Evolutionary conservation across 2,888 invertebrate genomes (phyloP).

Genomic region (Erynnis tages): DNA sequence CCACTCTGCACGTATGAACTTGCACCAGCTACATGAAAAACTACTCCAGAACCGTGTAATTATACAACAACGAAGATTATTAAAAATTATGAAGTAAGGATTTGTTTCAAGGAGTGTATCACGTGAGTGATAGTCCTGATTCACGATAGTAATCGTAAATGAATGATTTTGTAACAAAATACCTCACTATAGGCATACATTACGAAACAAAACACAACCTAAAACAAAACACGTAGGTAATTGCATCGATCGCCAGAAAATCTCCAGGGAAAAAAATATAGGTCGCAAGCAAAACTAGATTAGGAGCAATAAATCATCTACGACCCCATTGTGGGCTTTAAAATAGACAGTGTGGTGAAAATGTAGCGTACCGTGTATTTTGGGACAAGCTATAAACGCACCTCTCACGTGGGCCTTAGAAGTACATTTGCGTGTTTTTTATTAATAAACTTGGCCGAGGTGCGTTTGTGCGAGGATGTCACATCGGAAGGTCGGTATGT

Average conservation of each 20-base stretch:
- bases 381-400: constrained; percentile 1
- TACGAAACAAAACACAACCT: not conserved
- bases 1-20: no score
- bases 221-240: not conserved
- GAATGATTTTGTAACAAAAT: no score
- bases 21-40: no score
- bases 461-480: constrained; percentile 11
- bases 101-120: no score
- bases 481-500: constrained; percentile 5
- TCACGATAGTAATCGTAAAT: no score
- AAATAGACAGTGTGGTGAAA: constrained; percentile 20
- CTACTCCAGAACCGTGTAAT: no score
- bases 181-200: no score
- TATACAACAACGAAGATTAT: no score
- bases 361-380: constrained; percentile 11
- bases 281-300: constrained; percentile 13
- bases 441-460: constrained; percentile 2
- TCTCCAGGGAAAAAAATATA: not conserved
- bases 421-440: constrained; percentile 1
- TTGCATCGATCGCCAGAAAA: not conserved
- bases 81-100: no score
- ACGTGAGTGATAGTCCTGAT: no score
- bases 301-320: constrained; percentile 11
- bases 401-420: not conserved
- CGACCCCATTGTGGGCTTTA: constrained; percentile 20